phyloP scores from a whole-genome alignment of 2,113 vertebrate species.

The Eptesicus fuscus region DNA sequence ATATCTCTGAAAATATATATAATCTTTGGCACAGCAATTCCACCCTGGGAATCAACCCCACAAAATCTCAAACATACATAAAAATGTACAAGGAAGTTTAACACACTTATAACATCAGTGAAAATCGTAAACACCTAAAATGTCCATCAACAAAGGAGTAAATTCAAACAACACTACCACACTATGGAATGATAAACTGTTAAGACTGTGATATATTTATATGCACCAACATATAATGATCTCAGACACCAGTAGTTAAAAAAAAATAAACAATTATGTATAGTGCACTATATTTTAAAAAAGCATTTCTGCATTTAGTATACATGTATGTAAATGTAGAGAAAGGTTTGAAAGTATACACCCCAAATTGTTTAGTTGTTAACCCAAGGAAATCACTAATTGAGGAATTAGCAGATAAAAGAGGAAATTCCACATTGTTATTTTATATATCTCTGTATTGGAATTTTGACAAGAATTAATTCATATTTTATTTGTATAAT shows the following conservation, averaged over 20 bases:
- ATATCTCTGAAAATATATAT: not conserved
- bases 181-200: not conserved
- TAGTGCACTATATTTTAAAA: not conserved
- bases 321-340: not conserved
- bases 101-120: not conserved
- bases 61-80: not conserved
- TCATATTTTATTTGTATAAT: not conserved
- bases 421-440: not conserved
- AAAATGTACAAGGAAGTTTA: not conserved
- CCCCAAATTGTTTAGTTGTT: not conserved
- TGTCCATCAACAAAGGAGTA: not conserved
- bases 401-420: not conserved
- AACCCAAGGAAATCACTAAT: not conserved
- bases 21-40: not conserved
- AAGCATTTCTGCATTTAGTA: not conserved
- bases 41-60: not conserved
- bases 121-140: slow-evolving; percentile 6
- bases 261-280: not conserved
- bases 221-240: not conserved
- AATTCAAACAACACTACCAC: not conserved
- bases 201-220: not conserved
- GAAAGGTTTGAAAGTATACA: not conserved
- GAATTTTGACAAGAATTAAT: slow-evolving; percentile 1
- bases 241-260: not conserved
- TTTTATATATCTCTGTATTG: not conserved